Evolutionary conservation across 2,888 invertebrate species (phyloP).

Genomic region (Trachelus troglodyta): DNA sequence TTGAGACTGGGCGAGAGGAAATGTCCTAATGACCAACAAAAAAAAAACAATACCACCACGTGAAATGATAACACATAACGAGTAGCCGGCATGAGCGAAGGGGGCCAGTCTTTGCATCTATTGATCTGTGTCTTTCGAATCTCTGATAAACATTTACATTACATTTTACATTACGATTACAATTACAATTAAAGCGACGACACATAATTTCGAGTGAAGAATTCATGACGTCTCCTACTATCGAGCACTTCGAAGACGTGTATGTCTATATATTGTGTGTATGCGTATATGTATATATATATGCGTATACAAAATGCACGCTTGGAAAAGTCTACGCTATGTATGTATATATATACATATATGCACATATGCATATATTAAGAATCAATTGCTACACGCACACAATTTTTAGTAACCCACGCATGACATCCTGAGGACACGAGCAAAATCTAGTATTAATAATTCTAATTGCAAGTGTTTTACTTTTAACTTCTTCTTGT

Average conservation of each 20-base stretch:
- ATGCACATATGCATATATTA: background rate
- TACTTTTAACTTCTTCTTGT: background rate
- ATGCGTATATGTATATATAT: background rate
- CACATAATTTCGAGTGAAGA: background rate
- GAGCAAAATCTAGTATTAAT: conserved; percentile 35
- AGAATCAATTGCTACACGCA: conserved; percentile 7
- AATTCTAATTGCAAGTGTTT: conserved; percentile 12
- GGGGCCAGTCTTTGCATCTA: conserved; percentile 64
- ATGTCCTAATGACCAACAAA: background rate
- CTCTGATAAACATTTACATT: conserved; percentile 44
- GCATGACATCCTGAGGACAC: background rate
- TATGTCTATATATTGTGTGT: background rate
- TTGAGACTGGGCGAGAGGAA: background rate
- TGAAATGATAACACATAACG: conserved; percentile 30
- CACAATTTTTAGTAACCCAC: conserved; percentile 5
- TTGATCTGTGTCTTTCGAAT: conserved; percentile 63
- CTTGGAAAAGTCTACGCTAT: background rate
- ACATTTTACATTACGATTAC: conserved; percentile 23
- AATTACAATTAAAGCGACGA: conserved; percentile 20
- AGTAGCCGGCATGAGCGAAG: conserved; percentile 65
- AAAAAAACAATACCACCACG: background rate
- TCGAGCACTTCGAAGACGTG: background rate
- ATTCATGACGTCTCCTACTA: background rate
- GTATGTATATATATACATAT: background rate
- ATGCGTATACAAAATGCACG: background rate